These are phyloP conservation scores for Drosophila kepulauana DNA, from an alignment of 1,140 invertebrate species.

Conservation along the genomic window DNA sequence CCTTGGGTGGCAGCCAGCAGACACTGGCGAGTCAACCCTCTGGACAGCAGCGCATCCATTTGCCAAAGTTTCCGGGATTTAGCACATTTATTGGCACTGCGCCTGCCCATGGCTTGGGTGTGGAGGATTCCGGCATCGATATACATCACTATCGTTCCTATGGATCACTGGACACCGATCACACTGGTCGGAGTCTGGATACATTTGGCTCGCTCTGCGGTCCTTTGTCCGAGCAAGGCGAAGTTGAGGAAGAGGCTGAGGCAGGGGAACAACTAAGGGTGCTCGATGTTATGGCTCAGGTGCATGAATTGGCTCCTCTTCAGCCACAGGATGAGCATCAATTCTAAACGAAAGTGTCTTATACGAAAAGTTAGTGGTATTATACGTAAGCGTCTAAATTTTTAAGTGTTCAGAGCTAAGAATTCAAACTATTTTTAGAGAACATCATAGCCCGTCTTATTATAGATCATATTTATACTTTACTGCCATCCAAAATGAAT, in stretches of 20 bases:
- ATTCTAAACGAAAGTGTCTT: slow-evolving; percentile 68
- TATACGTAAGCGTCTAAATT: slow-evolving; percentile 50
- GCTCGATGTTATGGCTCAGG: slow-evolving; percentile 41
- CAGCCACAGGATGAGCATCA: slow-evolving; percentile 55
- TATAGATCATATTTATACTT: slow-evolving; percentile 48
- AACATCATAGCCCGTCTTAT: slow-evolving; percentile 48
- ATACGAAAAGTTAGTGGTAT: slow-evolving; percentile 27
- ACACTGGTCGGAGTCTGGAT: slow-evolving; percentile 72
- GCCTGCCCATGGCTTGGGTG: slow-evolving; percentile 51
- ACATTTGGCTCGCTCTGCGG: slow-evolving; percentile 75
- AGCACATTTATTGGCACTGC: slow-evolving; percentile 65
- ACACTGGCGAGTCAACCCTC: slow-evolving; percentile 60
- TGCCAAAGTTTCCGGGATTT: slow-evolving; percentile 78
- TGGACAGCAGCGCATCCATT: slow-evolving; percentile 56
- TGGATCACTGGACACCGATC: slow-evolving; percentile 71
- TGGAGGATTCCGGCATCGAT: slow-evolving; percentile 70
- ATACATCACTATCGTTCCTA: slow-evolving; percentile 69
- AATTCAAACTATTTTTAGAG: slow-evolving; percentile 34
- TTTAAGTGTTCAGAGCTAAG: slow-evolving; percentile 58
- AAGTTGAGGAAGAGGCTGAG: slow-evolving; percentile 35
- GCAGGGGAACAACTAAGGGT: slow-evolving; percentile 10
- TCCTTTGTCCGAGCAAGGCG: slow-evolving; percentile 59
- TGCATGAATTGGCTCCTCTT: slow-evolving; percentile 39
- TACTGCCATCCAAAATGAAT: slow-evolving; percentile 53
- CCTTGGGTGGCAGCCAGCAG: slow-evolving; percentile 72